Base-by-base conservation (phyloP, 2,888 invertebrate species). In the Drosophila emarginata region DNA sequence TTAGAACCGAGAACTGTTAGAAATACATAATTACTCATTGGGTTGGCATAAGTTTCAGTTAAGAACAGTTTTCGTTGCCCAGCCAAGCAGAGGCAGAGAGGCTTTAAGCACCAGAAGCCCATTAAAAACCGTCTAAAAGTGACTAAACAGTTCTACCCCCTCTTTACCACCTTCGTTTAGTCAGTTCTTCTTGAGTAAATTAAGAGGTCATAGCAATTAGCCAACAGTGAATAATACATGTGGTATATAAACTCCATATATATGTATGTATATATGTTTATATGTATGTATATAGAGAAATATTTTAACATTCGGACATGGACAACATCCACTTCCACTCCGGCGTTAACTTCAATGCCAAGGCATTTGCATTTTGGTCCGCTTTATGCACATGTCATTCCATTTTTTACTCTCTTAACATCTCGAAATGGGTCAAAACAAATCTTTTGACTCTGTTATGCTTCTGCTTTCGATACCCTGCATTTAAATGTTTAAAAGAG, bases 131-230 rank as follows among this genome's bases (percentile, higher is more conserved):
- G 52, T 52, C 59, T 59, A 78, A 73, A 58, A 61, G 39, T 50
- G 53, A 18, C 18, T 36, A 59, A 58, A 50, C 64, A 52, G 53
- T 68, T 68, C 60, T 23, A 18, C 39, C n/a, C 52, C 23, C 28
- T 18, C 57, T 15, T 37, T 28, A 18, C 50, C 23, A 9, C 61
- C 45, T 60, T 57, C 70, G 60, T 76, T 63, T 70, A 76, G 69
- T 76, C 76, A 71, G 87, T 81, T 88, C 88, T 84, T 83, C 89
- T 87, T 87, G 88, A 90, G 87, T 91, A 89, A 87, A 85, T 91
- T 90, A 91, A 82, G 91, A 90, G 91, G 91, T 90, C 91, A 90
- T 81, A 87, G 79, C 82, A 87, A 90, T 90, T 90, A 89, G 87
- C 85, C 87, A 87, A 90, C 83, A 91, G 90, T 88, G 87, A 72